Base-by-base conservation (phyloP, 2,888 invertebrate genomes). In the Drosophila lacicola region DNA sequence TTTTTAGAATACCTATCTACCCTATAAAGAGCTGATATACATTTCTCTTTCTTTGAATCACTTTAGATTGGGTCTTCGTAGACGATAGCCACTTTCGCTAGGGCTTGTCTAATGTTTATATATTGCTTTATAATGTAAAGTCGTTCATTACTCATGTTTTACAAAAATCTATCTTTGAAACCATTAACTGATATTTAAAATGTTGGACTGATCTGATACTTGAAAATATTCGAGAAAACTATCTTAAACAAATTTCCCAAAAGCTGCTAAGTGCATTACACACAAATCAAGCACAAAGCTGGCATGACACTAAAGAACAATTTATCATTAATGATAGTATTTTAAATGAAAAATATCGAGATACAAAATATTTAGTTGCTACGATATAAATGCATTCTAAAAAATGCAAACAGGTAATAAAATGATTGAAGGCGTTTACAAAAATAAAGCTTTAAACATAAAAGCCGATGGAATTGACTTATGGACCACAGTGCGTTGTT, bases 401-500 rank as follows among this genome's bases (percentile, higher is more conserved):
- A 44, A 36, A 50, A 37, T 25, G 25, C 34, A 11, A 14, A 33
- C 5, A 10, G 25, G 25, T 1, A 25, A 5, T 25, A 37, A 10
- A 56, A 14, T 11, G 17, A 10, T 46, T 44, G 8, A 36, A 36
- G 13, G 1, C 21, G 9, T 17, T 17, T 13, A 8, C 4, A 37
- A 39, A 55, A 21, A n/a, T 41, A 2, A 33, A 33, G 13, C 10
- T 25, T 25, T 21, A 11, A 21, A 51, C 2, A 29, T 14, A 44
- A 60, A 58, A 14, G 41, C 64, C 70, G 58, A 63, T 57, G 60
- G 72, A 75, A 64, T 72, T 29, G 14, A 39, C 33, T 54, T 34
- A 37, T 63, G 50, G 54, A 57, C 33, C 58, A 62, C 55, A 56
- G 55, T 61, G 55, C 58, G 34, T 56, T 54, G 34, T 60, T 51